These are phyloP conservation scores for Silurus lanzhouensis DNA, from an alignment of 2,797 vertebrate species.

Conservation along the genomic window DNA sequence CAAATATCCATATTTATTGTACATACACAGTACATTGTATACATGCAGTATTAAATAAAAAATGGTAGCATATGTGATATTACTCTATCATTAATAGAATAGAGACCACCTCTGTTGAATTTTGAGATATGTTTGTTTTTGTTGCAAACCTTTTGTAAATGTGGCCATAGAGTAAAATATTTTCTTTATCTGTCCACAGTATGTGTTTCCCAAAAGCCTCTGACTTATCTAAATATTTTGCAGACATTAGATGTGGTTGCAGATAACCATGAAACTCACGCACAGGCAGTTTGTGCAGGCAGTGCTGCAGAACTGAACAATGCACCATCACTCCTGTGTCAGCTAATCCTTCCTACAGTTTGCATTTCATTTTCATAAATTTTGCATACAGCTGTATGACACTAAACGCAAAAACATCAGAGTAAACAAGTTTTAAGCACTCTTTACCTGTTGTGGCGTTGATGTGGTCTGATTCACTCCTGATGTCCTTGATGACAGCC, in stretches of 20 bases:
- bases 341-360: not conserved
- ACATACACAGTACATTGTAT: not conserved
- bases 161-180: not conserved
- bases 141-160: not conserved
- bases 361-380: not conserved
- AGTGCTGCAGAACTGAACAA: not conserved
- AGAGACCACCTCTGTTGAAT: not conserved
- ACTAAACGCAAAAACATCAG: not conserved
- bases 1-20: constrained; percentile 26
- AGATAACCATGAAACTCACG: not conserved
- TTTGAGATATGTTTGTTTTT: not conserved
- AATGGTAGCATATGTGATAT: not conserved
- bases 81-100: not conserved
- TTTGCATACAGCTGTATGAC: not conserved
- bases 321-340: not conserved
- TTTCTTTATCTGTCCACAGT: not conserved
- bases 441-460: constrained; percentile 80
- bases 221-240: not conserved
- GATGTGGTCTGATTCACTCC: constrained; percentile 76
- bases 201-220: not conserved
- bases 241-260: not conserved
- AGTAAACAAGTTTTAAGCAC: not conserved
- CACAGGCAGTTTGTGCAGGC: not conserved
- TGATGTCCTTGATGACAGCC: constrained; percentile 74
- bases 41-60: not conserved